These are phyloP conservation scores for Furnarius figulus DNA, from an alignment of 2,113 vertebrate genomes.

Conservation along the genomic window DNA sequence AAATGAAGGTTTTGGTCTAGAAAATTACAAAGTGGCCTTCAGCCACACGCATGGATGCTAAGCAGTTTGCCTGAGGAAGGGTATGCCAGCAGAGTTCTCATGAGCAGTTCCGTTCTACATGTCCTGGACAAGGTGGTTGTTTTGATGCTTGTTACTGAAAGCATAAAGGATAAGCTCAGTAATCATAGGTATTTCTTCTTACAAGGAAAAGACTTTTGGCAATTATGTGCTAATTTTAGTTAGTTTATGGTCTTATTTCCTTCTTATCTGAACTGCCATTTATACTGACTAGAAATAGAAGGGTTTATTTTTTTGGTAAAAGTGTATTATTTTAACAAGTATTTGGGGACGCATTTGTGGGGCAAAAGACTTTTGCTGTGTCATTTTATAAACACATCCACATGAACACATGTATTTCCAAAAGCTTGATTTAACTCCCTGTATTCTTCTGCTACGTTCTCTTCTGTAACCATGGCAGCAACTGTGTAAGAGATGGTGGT, in stretches of 20 bases:
- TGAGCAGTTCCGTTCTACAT: background rate
- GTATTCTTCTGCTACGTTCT: background rate
- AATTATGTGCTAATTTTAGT: background rate
- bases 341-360: accelerated
- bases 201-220: background rate
- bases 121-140: background rate
- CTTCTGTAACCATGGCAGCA: slow-evolving; percentile 4
- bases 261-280: background rate
- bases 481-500: slow-evolving; percentile 15
- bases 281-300: background rate
- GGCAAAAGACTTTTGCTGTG: background rate
- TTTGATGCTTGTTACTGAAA: background rate
- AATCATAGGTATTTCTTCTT: background rate
- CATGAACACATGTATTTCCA: accelerated
- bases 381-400: background rate
- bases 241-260: background rate
- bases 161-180: background rate
- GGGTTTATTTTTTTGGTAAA: accelerated
- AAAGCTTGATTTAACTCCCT: background rate
- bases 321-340: background rate
- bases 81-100: background rate
- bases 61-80: background rate
- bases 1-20: background rate
- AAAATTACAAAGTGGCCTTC: background rate
- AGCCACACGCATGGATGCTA: background rate